Percentiles rank a stretch among this genome's conserved stretches.
phyloP scores from a whole-genome alignment of 2,797 vertebrate species.

The Psittacula echo region DNA sequence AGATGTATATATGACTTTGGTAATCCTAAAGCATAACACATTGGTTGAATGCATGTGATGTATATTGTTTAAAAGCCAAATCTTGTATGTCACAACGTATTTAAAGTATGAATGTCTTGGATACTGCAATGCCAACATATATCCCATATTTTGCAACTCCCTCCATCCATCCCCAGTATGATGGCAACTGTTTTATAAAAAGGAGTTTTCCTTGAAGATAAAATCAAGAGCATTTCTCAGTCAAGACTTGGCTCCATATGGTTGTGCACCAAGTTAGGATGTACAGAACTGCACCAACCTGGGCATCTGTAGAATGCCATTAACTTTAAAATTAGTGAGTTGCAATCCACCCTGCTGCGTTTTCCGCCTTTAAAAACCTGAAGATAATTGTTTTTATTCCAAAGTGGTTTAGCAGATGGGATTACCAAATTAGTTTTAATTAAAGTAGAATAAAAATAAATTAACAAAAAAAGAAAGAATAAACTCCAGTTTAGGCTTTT shows the following conservation, averaged over 20 bases:
- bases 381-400: background rate
- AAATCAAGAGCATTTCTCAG: background rate
- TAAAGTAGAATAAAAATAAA: background rate
- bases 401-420: background rate
- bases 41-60: rapidly evolving
- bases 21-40: background rate
- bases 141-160: background rate
- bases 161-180: background rate
- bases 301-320: background rate
- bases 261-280: background rate
- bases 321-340: background rate
- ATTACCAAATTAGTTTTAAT: background rate
- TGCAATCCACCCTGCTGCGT: background rate
- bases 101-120: background rate
- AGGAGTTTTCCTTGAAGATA: background rate
- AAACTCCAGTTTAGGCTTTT: background rate
- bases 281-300: background rate
- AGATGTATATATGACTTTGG: background rate
- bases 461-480: background rate
- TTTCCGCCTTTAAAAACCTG: background rate
- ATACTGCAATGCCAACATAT: background rate
- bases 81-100: background rate
- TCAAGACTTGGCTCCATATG: background rate
- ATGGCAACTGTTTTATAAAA: background rate
- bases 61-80: background rate